Percentiles rank a stretch among this genome's conserved stretches.
Evolutionary conservation across 2,888 invertebrate genomes (phyloP).

Genomic region (Diaperis boleti): DNA sequence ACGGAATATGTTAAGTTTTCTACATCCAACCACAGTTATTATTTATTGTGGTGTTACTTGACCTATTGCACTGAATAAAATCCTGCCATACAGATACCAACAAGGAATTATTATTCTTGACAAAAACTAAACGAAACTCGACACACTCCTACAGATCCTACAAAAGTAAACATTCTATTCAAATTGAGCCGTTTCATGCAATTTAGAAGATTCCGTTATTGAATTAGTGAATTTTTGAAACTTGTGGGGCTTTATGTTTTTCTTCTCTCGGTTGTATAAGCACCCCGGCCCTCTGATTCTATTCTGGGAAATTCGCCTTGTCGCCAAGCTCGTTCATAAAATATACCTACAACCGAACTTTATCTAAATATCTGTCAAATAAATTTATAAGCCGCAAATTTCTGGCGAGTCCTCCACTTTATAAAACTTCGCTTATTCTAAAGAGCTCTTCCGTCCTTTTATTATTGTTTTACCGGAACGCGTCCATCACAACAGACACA

Average conservation of each 20-base stretch:
- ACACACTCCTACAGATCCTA: too few relatives aligned
- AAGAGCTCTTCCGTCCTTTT: constrained; percentile 21
- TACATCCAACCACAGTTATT: too few relatives aligned
- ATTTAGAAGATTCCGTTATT: constrained; percentile 7
- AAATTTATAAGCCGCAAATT: constrained; percentile 40
- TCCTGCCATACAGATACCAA: too few relatives aligned
- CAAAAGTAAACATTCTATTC: too few relatives aligned
- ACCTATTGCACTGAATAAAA: too few relatives aligned
- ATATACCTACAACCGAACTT: constrained; percentile 20
- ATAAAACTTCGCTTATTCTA: constrained; percentile 23
- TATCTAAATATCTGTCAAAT: constrained; percentile 40
- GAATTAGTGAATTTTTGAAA: constrained; percentile 10
- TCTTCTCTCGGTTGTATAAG: not conserved
- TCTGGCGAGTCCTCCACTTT: constrained; percentile 9
- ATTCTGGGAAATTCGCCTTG: not conserved
- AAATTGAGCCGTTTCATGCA: constrained; percentile 2
- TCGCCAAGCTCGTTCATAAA: constrained; percentile 12
- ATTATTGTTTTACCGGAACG: constrained; percentile 24
- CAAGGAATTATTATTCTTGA: too few relatives aligned
- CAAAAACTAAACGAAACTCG: too few relatives aligned
- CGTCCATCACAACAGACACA: constrained; percentile 19
- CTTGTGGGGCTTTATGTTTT: not conserved
- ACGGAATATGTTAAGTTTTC: too few relatives aligned
- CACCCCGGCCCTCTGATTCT: not conserved
- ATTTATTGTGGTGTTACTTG: too few relatives aligned